Evolutionary conservation across 2,797 vertebrate species (phyloP).

Genomic region (Trematomus bernacchii): DNA sequence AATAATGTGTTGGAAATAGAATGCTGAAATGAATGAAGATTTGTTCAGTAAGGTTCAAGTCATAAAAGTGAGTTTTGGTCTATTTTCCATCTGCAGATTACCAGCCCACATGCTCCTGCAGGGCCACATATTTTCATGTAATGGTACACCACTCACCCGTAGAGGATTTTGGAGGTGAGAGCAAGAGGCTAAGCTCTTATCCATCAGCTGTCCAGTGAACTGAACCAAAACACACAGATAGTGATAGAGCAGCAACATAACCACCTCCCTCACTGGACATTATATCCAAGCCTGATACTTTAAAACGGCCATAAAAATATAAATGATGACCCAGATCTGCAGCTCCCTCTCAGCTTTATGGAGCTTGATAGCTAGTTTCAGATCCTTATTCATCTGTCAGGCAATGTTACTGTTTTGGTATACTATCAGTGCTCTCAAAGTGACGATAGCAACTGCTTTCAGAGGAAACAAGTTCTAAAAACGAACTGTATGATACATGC

Average conservation of each 20-base stretch:
- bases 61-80: too few species aligned
- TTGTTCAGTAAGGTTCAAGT: too few species aligned
- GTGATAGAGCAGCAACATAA: not conserved
- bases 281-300: not conserved
- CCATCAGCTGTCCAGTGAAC: constrained; percentile 12
- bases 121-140: not conserved
- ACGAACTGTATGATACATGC: not conserved
- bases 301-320: not conserved
- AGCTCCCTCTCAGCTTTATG: too few species aligned
- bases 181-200: not conserved
- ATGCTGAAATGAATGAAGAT: too few species aligned
- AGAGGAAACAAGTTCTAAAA: not conserved
- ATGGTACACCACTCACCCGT: constrained; percentile 4
- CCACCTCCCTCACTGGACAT: not conserved
- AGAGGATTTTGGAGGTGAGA: not conserved
- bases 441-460: not conserved
- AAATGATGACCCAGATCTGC: too few species aligned
- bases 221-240: constrained; percentile 1
- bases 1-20: too few species aligned
- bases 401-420: not conserved
- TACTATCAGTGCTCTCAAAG: not conserved
- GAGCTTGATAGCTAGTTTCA: not conserved
- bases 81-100: too few species aligned
- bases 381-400: not conserved
- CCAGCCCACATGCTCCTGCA: too few species aligned